Evolutionary conservation across 2,888 invertebrate species (phyloP).

Genomic region (Lithosia quadra): DNA sequence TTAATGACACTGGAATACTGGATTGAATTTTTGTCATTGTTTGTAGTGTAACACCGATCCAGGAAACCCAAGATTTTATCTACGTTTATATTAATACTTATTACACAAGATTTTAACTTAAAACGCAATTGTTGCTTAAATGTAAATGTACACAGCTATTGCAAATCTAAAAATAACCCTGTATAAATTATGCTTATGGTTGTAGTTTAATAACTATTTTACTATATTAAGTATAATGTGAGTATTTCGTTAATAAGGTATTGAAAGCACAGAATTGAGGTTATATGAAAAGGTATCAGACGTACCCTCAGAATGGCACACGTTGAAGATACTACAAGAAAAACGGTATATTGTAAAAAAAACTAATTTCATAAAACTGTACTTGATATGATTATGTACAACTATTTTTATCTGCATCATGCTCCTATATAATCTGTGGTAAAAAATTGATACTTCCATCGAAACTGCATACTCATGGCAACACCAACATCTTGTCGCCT

Average conservation of each 20-base stretch:
- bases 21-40: neutral
- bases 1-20: slow-evolving; percentile 12
- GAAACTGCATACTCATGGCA: slow-evolving; percentile 37
- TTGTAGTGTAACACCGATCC: slow-evolving; percentile 41
- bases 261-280: slow-evolving; percentile 81
- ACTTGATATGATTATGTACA: slow-evolving; percentile 84
- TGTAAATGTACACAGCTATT: slow-evolving; percentile 53
- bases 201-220: slow-evolving; percentile 77
- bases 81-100: slow-evolving; percentile 37
- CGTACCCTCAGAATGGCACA: slow-evolving; percentile 83
- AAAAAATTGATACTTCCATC: slow-evolving; percentile 45
- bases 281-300: slow-evolving; percentile 78
- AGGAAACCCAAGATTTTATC: slow-evolving; percentile 27
- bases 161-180: slow-evolving; percentile 82
- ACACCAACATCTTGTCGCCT: slow-evolving; percentile 32
- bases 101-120: slow-evolving; percentile 40
- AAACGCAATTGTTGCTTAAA: slow-evolving; percentile 42
- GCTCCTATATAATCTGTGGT: slow-evolving; percentile 57
- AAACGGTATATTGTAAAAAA: slow-evolving; percentile 78
- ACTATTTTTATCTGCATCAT: slow-evolving; percentile 59
- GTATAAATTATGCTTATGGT: slow-evolving; percentile 86
- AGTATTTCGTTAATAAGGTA: slow-evolving; percentile 80
- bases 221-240: slow-evolving; percentile 74
- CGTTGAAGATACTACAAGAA: slow-evolving; percentile 76
- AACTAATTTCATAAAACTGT: slow-evolving; percentile 78